A percentile compares a stretch with the other conserved stretches of the same genome.
phyloP scores from a whole-genome alignment of 2,888 invertebrate species.

The Pristionchus fissidentatus region DNA sequence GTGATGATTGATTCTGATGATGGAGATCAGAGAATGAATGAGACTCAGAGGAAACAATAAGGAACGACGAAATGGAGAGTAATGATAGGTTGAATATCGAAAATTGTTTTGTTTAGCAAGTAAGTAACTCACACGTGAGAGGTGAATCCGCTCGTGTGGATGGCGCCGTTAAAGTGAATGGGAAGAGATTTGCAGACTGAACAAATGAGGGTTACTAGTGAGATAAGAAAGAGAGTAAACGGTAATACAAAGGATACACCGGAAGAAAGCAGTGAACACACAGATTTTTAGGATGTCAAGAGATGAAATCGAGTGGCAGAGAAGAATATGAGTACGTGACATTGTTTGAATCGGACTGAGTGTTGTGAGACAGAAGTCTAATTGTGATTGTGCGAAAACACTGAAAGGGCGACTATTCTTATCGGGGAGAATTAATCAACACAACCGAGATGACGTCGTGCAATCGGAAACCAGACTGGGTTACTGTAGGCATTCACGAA shows the following conservation, averaged over 20 bases:
- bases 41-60: too few species aligned
- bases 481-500: neutral
- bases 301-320: neutral
- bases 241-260: constrained; percentile 18
- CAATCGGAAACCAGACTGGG: neutral
- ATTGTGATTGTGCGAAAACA: neutral
- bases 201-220: constrained; percentile 26
- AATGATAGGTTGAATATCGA: too few species aligned
- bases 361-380: neutral
- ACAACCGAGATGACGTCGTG: neutral
- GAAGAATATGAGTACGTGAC: neutral
- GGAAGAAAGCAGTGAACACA: neutral
- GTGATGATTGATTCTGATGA: neutral
- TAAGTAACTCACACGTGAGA: neutral
- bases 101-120: too few species aligned
- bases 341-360: neutral
- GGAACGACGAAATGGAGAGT: too few species aligned
- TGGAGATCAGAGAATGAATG: neutral
- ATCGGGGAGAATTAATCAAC: neutral
- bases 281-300: neutral
- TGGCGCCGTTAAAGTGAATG: neutral
- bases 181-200: constrained; percentile 20
- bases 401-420: neutral
- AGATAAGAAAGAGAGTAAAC: neutral
- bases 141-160: neutral